Percentiles rank a stretch among this genome's conserved stretches.
phyloP scores from a whole-genome alignment of 2,797 vertebrate species.

The Coregonus sp. region DNA sequence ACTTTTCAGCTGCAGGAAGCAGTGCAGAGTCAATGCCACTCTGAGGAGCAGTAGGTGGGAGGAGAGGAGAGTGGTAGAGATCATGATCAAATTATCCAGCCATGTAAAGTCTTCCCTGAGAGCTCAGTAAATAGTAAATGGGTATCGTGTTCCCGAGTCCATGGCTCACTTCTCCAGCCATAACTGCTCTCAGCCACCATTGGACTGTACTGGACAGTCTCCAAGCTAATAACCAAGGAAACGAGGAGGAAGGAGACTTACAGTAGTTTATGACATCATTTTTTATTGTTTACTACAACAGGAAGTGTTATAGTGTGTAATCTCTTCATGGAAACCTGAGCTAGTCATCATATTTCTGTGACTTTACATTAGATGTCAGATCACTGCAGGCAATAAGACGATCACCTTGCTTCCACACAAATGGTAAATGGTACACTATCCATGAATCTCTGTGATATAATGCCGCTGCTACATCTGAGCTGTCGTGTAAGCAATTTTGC shows the following conservation, averaged over 20 bases:
- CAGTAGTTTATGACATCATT: background rate
- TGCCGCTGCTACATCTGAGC: constrained; percentile 4
- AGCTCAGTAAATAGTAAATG: background rate
- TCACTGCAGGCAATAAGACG: constrained; percentile 40
- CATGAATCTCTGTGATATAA: background rate
- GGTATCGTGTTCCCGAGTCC: no score
- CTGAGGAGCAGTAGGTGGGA: background rate
- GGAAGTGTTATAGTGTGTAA: background rate
- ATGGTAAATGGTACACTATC: background rate
- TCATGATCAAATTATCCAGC: background rate
- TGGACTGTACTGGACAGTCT: no score
- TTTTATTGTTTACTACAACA: background rate
- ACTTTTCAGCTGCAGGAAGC: background rate
- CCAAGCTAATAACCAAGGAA: background rate
- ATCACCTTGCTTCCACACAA: constrained; percentile 27
- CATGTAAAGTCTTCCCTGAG: background rate
- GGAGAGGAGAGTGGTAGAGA: background rate
- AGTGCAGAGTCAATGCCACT: background rate
- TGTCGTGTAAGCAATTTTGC: background rate
- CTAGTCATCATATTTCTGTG: background rate
- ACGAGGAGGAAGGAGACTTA: background rate
- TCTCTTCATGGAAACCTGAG: background rate
- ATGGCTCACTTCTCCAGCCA: no score
- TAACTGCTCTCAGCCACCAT: background rate
- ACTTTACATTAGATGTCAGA: constrained; percentile 38